These are phyloP conservation scores for Calliphora vomitoria DNA, from an alignment of 2,888 invertebrate species.

Conservation along the genomic window DNA sequence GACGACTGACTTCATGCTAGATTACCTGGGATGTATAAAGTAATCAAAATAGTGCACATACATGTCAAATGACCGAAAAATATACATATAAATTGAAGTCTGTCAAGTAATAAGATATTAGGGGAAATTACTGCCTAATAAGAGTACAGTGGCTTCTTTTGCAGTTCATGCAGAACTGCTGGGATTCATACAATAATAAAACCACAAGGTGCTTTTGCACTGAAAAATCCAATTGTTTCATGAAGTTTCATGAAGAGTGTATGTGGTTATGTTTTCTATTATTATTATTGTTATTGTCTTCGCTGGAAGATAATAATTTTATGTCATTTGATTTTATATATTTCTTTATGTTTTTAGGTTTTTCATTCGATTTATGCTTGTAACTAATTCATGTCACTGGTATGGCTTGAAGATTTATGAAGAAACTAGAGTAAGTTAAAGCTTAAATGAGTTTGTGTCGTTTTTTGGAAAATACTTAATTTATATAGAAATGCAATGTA, in stretches of 20 bases:
- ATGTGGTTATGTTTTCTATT: not conserved
- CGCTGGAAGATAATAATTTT: constrained; percentile 19
- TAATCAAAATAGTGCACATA: too few relatives aligned
- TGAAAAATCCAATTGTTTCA: constrained; percentile 8
- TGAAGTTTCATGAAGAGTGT: not conserved
- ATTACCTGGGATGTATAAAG: too few relatives aligned
- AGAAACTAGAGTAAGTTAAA: constrained; percentile 17
- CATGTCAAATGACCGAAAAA: too few relatives aligned
- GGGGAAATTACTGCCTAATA: too few relatives aligned
- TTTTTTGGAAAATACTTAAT: not conserved
- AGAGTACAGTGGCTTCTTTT: too few relatives aligned
- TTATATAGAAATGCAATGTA: not conserved
- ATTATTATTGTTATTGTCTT: not conserved
- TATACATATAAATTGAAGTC: too few relatives aligned
- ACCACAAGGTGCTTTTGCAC: constrained; percentile 55
- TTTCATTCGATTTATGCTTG: constrained; percentile 4
- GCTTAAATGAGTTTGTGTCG: not conserved
- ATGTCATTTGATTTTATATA: constrained; percentile 36
- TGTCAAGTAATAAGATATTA: too few relatives aligned
- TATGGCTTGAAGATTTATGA: not conserved
- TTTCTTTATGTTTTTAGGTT: constrained; percentile 8
- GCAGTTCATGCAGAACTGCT: too few relatives aligned
- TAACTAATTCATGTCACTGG: constrained; percentile 19
- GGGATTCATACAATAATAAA: constrained; percentile 24
- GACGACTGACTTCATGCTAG: too few relatives aligned